Percentiles rank a stretch among this genome's conserved stretches.
phyloP scores from a whole-genome alignment of 2,888 invertebrate species.

The Cetonia aurata region DNA sequence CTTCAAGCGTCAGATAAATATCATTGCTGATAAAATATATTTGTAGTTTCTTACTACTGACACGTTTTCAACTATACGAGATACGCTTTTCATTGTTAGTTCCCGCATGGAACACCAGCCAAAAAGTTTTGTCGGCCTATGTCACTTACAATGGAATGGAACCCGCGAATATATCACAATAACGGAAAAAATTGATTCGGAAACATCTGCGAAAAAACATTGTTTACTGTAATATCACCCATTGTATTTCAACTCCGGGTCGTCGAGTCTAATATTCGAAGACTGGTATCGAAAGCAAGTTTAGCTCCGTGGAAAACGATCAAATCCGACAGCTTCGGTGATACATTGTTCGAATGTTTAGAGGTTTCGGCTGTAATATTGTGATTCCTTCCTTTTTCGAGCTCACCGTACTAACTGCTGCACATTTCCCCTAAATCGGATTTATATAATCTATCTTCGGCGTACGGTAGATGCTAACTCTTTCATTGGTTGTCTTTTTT shows the following conservation, averaged over 20 bases:
- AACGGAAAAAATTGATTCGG: background rate
- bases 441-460: constrained; percentile 3
- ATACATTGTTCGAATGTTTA: constrained; percentile 42
- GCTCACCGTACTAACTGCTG: background rate
- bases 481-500: background rate
- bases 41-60: no score
- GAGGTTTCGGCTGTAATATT: background rate
- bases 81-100: no score
- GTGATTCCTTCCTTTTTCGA: background rate
- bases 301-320: constrained; percentile 44
- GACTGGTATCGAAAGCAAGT: background rate
- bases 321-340: constrained; percentile 44
- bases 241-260: background rate
- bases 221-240: constrained; percentile 7
- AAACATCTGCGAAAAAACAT: constrained; percentile 7
- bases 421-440: constrained; percentile 6
- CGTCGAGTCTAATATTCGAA: constrained; percentile 17
- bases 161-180: no score
- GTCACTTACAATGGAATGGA: no score
- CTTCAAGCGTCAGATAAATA: no score
- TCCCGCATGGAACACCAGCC: no score
- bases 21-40: no score
- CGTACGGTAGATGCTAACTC: background rate
- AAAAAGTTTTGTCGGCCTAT: no score
- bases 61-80: no score